Conservation (phyloP, 2,797 vertebrate genomes). For the Lacerta bilineata region DNA sequence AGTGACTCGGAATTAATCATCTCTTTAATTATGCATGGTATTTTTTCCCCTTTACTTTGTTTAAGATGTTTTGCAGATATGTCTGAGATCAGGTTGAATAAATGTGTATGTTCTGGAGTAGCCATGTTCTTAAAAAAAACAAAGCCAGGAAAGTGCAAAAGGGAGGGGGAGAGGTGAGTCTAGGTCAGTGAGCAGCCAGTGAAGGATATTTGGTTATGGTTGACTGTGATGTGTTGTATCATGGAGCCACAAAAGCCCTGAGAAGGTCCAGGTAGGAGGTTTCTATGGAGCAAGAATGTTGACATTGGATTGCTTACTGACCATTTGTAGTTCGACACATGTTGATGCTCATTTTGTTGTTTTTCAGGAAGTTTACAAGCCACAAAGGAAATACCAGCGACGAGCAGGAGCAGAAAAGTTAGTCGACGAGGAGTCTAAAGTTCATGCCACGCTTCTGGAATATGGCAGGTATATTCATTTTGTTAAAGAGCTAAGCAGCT, state of each 20-base stretch:
- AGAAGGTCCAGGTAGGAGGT: neutral
- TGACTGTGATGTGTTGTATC: neutral
- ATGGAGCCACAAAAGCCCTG: neutral
- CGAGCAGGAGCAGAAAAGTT: slow-evolving; percentile 88
- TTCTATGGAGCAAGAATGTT: neutral
- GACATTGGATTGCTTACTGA: neutral
- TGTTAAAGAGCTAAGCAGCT: neutral
- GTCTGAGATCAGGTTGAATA: neutral
- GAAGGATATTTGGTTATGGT: neutral
- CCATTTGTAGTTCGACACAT: slow-evolving; percentile 1
- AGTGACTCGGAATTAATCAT: slow-evolving; percentile 31
- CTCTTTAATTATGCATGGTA: neutral
- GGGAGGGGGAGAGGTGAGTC: too few species aligned
- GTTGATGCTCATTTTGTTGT: slow-evolving; percentile 38
- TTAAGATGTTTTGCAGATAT: neutral
- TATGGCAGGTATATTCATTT: slow-evolving; percentile 89
- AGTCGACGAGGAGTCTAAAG: slow-evolving; percentile 92
- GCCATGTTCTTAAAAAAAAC: neutral
- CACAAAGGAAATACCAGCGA: slow-evolving; percentile 92
- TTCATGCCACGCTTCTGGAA: slow-evolving; percentile 94
- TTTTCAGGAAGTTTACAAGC: slow-evolving; percentile 92
- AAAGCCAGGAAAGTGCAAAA: neutral
- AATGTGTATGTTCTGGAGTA: neutral
- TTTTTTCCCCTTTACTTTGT: neutral
- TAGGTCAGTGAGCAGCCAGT: neutral